Base-by-base conservation (phyloP, 1,140 invertebrate species). In the Diorhabda carinulata region DNA sequence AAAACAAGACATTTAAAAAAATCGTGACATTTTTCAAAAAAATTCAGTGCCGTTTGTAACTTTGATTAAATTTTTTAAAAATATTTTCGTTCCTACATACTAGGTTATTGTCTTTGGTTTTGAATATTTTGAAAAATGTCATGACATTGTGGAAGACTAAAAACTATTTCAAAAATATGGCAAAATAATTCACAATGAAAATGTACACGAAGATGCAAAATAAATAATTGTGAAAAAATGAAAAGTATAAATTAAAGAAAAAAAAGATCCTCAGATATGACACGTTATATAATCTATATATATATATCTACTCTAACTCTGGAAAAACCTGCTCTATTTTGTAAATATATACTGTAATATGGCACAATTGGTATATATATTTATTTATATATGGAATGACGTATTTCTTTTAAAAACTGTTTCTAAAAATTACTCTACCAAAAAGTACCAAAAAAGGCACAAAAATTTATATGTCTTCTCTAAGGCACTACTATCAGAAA, bases 391-490 rank as follows among this genome's bases (percentile, higher is more conserved):
- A 70, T 72, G 73, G 73, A 74, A 74, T 74, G 73, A 74, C 66
- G 62, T 67, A 66, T 62, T 70, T 68, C 40, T 47, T 61, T 68
- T 57, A 52, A 62, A 56, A 68, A 68, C 42, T 6, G 62, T 62
- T 67, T 70, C 69, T 70, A 70, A 58, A 62, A 25, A 64, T 43
- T 47, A 52, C 47, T 66, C 61, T 63, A 71, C 61, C 65, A 67
- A 70, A 70, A 69, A 71, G 67, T 69, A 70, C 72, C 72, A 63
- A 71, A 73, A 66, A 70, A 70, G 69, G 70, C 72, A 71, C 72
- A 59, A 58, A 72, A 72, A 67, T 67, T 72, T 70, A 72, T 71
- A 71, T 74, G 70, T 74, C 70, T 74, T 74, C 70, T 70, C 73
- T 74, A 74, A 74, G 73, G 73, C 73, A 74, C 73, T 74, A 74